Evolutionary conservation across 2,113 vertebrate species (phyloP), one percentile per base, ranked within the genome.

Genomic region (Brevimyrus niger): DNA sequence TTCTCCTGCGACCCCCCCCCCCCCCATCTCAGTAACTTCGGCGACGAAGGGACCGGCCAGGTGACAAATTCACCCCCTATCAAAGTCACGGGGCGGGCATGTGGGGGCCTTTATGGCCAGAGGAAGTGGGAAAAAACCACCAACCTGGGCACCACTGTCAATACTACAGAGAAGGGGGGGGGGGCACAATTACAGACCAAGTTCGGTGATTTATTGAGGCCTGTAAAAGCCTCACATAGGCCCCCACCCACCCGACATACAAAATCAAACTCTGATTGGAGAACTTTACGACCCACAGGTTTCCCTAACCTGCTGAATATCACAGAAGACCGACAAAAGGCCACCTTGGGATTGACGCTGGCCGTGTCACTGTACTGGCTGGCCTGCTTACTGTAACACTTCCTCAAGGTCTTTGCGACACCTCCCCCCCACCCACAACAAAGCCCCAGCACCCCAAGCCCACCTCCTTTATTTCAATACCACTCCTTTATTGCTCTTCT

Each of bases 241-340:
- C 93, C 91, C 87, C 87, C 87, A 53, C 84, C 84, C 38, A 76
- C 11, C 73, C 35, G 42, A 51, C 90, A 82, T 90, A 91, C 92
- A 94, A 93, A 95, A 94, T 93, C 94, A 94, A 94, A 94, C 93
- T 94, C 93, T 94, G 92, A 94, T 91, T 91, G 91, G 92, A 92
- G 93, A 89, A 31, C 9, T 95, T 95, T 94, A 94, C 44, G 89
- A 89, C 91, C 89, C 90, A 35, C 82, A 88, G 90, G 89, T 90
- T 15, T 53, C 85, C 85, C 73, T 88, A 27, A 91, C 10, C 91
- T 92, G 94, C 93, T 92, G 92, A 94, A 94, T 94, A 94, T 93
- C 93, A 93, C 94, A 94, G 93, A 92, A 55, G 50, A 58, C 58
- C 61, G 92, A 89, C 90, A 94, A 94, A 91, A 92, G 89, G 51